Base-by-base conservation (phyloP, 2,797 vertebrate genomes). In the Sternotherus odoratus region DNA sequence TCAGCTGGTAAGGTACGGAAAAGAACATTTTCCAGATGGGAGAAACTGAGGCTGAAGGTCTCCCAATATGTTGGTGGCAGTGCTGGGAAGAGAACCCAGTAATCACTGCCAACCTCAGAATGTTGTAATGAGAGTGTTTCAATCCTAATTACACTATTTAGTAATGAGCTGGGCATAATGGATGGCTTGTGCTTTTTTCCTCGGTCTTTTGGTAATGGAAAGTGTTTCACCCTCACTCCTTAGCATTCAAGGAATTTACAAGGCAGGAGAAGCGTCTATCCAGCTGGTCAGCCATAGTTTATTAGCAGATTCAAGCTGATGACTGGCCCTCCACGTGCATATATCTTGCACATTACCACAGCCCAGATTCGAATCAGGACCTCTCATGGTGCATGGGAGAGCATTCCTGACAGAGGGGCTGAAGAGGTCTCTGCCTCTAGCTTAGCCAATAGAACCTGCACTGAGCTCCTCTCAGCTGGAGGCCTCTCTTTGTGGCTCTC, bases 151-250 rank as follows among this genome's bases (percentile, higher is more conserved):
- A 79, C 87, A 95, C 94, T 15, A 28, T 48, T 94, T 95, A 95
- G 96, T 97, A 96, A 93, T 0, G 11, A 97, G 88, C 93, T 85
- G 69, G 79, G 90, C 87, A 82, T 92, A 97, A 96, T 89, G 88
- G 96, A 92, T 89, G 80, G 90, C 28, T 24, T 53, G 75, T 83
- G 10, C 24, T 39, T 49, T 92, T 82, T 86, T 75, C 72, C 82
- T 79, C 88, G 5, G 43, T 93, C 77, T 86, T 66, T 17, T 78
- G 79, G 79, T 75, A 66, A 43, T 39, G 79, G 72, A 92, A 84
- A 39, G 6, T 8, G 46, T 92, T 57, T 19, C 17, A 12, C 82
- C 30, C 56, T 82, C 39, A 3, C n/a, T 72, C 17, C 46, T 74
- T 93, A 28, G 92, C 91, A 92, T 89, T 82, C 95, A 92, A 94